Evolutionary conservation across 2,888 invertebrate species (phyloP).

Genomic region (Drosophila mimetica): DNA sequence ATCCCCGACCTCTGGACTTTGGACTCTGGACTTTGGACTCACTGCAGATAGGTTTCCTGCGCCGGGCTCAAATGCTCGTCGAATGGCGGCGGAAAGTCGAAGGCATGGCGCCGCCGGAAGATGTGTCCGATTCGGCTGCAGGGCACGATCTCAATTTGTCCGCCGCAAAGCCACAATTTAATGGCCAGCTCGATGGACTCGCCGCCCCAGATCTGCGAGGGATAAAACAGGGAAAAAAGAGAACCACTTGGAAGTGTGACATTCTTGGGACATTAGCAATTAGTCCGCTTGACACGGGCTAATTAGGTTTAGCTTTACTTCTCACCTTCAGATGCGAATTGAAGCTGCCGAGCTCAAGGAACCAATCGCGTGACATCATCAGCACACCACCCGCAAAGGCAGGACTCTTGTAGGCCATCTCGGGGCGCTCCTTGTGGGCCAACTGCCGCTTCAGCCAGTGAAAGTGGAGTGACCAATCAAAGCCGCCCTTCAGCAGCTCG

Average conservation of each 20-base stretch:
- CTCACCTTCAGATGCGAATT: conserved; percentile 82
- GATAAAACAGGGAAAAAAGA: conserved; percentile 14
- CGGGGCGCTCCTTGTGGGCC: conserved; percentile 34
- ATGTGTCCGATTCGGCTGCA: conserved; percentile 85
- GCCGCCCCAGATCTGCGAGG: conserved; percentile 83
- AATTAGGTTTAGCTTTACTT: conserved; percentile 47
- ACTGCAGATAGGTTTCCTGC: conserved; percentile 82
- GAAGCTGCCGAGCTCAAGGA: conserved; percentile 83
- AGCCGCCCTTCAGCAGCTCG: conserved; percentile 84
- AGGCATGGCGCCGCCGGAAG: conserved; percentile 81
- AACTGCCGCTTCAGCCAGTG: conserved; percentile 83
- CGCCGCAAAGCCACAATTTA: conserved; percentile 85
- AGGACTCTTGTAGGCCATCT: conserved; percentile 75
- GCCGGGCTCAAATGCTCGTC: conserved; percentile 58
- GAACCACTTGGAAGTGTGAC: conserved; percentile 1
- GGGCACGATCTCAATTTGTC: conserved; percentile 84
- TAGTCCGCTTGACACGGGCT: conserved; percentile 58
- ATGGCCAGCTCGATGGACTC: conserved; percentile 84
- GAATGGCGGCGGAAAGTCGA: conserved; percentile 75
- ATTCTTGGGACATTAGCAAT: conserved; percentile 62
- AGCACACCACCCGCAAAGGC: conserved; percentile 83
- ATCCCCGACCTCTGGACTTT: conserved; percentile 9
- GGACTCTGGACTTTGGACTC: too few relatives aligned
- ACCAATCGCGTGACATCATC: conserved; percentile 84
- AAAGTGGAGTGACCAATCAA: conserved; percentile 85